Base-by-base conservation (phyloP, 1,140 invertebrate genomes). In the Pseudomyrmex cubaensis region DNA sequence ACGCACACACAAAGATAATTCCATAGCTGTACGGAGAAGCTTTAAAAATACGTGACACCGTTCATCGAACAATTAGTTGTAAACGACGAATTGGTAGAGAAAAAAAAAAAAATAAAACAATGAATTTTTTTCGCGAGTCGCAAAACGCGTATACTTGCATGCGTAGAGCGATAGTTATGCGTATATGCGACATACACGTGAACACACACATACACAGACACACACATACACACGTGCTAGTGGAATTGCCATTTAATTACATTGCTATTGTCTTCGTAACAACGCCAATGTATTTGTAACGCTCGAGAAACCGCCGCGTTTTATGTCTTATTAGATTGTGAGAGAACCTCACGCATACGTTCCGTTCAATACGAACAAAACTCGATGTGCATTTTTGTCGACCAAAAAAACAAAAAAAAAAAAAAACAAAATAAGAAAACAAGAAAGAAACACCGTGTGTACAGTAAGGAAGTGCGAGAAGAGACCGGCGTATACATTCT, bases 271-370 rank as follows among this genome's bases (percentile, higher is more conserved):
- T 35, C 35, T 35, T 69, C 75, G 70, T 87, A 76, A 50, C 83
- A 74, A 80, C 22, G 76, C 70, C 67, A 82, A 73, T 87, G 35
- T 35, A 67, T 85, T 88, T 87, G 67, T 88, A 72, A 70, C 7
- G 63, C 59, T 2, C 25, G 44, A 17, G 35, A 10, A 20, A 67
- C 22, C 4, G 62, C 13, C n/a, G 74, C n/a, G 25, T 75, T 48
- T 62, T 20, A 25, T 59, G 70, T 74, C 56, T 35, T 35, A 35
- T 35, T 63, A 10, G 61, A 66, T 66, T 76, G 48, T 15, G 46
- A 15, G 13, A 64, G 44, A 4, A 4, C 5, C 50, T 25, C 72
- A 17, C 25, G 48, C 61, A n/a, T 46, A 25, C 54, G 44, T 70
- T 0, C 46, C 48, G 52, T 48, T 15, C 64, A 9, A 57, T 59